A percentile compares a stretch with the other conserved stretches of the same genome.
These are phyloP conservation scores for Stomorhina lunata DNA, from an alignment of 2,888 invertebrate species.

Conservation along the genomic window DNA sequence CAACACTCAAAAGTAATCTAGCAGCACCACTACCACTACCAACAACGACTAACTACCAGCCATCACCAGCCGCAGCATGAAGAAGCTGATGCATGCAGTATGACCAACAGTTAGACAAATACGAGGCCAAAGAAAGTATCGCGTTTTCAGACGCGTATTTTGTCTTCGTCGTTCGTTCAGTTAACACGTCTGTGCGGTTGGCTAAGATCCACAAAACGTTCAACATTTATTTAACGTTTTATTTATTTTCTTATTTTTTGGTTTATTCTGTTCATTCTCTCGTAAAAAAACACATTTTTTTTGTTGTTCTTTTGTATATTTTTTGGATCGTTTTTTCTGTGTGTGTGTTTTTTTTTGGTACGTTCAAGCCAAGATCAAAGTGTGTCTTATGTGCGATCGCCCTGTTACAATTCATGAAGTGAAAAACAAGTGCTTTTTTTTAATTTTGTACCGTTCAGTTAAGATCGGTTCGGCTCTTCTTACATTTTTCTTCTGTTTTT, in stretches of 20 bases:
- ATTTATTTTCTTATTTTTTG: conserved; percentile 34
- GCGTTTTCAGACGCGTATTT: conserved; percentile 77
- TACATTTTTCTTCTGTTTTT: background rate
- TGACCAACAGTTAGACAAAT: conserved; percentile 69
- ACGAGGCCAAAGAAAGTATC: conserved; percentile 79
- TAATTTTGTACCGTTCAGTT: conserved; percentile 25
- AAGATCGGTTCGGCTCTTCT: background rate
- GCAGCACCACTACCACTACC: conserved; percentile 2
- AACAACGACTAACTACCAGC: conserved; percentile 17
- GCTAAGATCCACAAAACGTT: conserved; percentile 37
- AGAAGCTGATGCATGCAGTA: conserved; percentile 42
- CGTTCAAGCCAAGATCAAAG: conserved; percentile 47
- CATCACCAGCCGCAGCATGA: conserved; percentile 3
- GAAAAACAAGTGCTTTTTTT: conserved; percentile 64
- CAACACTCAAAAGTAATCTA: conserved; percentile 11
- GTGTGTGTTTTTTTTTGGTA: background rate
- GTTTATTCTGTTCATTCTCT: conserved; percentile 38
- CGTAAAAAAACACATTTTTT: conserved; percentile 8
- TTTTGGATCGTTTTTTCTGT: background rate
- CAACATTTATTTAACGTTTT: conserved; percentile 42
- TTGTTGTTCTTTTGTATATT: conserved; percentile 24
- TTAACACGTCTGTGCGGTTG: conserved; percentile 76
- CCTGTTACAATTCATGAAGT: conserved; percentile 43
- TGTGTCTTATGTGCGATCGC: conserved; percentile 34
- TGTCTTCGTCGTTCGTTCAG: conserved; percentile 79